Percentiles rank a stretch among this genome's conserved stretches.
These are phyloP conservation scores for Clistopyga incitator DNA, from an alignment of 2,888 invertebrate genomes.

Conservation along the genomic window DNA sequence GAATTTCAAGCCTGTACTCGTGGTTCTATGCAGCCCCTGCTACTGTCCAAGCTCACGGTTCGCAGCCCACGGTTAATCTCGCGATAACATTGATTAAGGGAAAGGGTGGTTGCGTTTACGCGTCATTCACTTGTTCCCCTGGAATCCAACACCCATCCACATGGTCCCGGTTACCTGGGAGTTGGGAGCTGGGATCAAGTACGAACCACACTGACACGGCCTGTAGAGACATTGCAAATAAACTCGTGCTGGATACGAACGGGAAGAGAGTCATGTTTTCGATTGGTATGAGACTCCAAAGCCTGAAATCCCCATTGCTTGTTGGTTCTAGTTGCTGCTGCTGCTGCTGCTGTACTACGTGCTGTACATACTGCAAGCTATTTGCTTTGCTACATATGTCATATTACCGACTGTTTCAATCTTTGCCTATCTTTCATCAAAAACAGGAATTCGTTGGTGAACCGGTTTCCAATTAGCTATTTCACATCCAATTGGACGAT, in stretches of 20 bases:
- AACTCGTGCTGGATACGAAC: not conserved
- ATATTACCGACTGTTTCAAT: not conserved
- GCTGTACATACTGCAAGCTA: not conserved
- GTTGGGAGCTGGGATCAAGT: constrained; percentile 11
- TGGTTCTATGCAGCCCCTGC: constrained; percentile 12
- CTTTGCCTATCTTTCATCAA: not conserved
- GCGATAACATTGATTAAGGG: constrained; percentile 78
- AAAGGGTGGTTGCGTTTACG: constrained; percentile 65
- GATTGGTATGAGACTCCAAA: not conserved
- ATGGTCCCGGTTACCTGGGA: not conserved
- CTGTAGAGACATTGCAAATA: constrained; percentile 10
- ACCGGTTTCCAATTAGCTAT: too few species aligned
- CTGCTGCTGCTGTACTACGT: not conserved
- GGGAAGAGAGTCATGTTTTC: not conserved
- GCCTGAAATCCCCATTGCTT: not conserved
- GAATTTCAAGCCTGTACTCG: constrained; percentile 37
- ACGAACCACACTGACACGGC: not conserved
- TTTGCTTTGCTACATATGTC: not conserved
- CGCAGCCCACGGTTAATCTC: constrained; percentile 72
- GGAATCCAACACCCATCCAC: not conserved
- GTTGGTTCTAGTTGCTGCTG: not conserved
- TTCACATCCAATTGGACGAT: too few species aligned
- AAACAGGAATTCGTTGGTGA: not conserved
- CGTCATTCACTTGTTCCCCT: constrained; percentile 40
- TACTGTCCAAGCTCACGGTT: constrained; percentile 59